Evolutionary conservation across 2,113 vertebrate genomes (phyloP).

Genomic region (Thalassoma bifasciatum): DNA sequence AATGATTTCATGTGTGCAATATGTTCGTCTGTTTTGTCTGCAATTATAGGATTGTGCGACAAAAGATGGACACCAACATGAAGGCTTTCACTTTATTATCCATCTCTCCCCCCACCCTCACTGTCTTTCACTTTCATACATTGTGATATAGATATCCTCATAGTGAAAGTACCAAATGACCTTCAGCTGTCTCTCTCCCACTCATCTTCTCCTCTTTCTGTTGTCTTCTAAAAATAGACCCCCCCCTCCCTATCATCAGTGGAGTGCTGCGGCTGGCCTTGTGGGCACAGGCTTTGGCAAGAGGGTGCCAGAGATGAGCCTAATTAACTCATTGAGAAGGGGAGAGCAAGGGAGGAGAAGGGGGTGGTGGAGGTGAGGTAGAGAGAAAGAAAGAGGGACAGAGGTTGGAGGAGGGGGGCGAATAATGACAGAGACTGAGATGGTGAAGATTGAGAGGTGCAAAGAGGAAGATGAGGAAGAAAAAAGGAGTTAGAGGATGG

Average conservation of each 20-base stretch:
- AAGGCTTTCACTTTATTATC: slow-evolving; percentile 8
- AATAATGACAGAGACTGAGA: slow-evolving; percentile 64
- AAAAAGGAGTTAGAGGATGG: slow-evolving; percentile 38
- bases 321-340: slow-evolving; percentile 84
- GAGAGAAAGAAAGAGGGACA: slow-evolving; percentile 20
- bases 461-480: slow-evolving; percentile 59
- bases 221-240: slow-evolving; percentile 82
- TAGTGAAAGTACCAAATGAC: slow-evolving; percentile 68
- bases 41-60: not conserved
- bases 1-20: too few species aligned
- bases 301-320: slow-evolving; percentile 78
- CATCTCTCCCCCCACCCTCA: not conserved
- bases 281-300: slow-evolving; percentile 75
- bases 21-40: too few species aligned
- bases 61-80: slow-evolving; percentile 2
- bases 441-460: slow-evolving; percentile 61
- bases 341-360: slow-evolving; percentile 26
- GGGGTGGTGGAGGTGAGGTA: slow-evolving; percentile 7
- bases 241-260: slow-evolving; percentile 58
- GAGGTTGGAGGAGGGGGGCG: slow-evolving; percentile 27
- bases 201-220: slow-evolving; percentile 68
- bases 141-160: slow-evolving; percentile 47
- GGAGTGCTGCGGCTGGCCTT: slow-evolving; percentile 68
- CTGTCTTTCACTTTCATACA: slow-evolving; percentile 20
- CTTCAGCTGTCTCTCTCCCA: slow-evolving; percentile 73